phyloP scores from a whole-genome alignment of 2,888 invertebrate genomes.

The Sarcophaga variegata region DNA sequence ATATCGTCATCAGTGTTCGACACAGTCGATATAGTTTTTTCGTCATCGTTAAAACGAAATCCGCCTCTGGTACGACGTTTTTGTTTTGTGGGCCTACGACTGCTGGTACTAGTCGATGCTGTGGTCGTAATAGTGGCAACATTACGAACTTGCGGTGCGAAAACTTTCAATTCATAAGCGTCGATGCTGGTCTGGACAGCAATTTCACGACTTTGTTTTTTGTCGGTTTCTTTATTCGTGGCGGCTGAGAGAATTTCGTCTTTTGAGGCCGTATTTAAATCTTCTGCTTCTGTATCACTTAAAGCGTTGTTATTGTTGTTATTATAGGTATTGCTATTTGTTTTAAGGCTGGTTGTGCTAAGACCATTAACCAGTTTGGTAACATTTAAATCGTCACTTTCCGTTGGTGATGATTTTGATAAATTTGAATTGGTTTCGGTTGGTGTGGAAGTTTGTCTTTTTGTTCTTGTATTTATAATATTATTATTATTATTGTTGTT shows the following conservation, averaged over 20 bases:
- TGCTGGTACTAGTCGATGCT: constrained; percentile 73
- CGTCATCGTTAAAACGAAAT: constrained; percentile 77
- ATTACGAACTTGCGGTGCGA: constrained; percentile 74
- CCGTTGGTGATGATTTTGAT: constrained; percentile 66
- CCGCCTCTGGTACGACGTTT: constrained; percentile 71
- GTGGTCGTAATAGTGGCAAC: constrained; percentile 74
- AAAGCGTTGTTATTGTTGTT: constrained; percentile 50
- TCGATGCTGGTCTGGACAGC: constrained; percentile 80
- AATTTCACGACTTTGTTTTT: constrained; percentile 75
- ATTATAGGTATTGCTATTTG: constrained; percentile 8
- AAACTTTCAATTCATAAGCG: constrained; percentile 76
- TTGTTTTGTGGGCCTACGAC: constrained; percentile 72
- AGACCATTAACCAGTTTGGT: constrained; percentile 67
- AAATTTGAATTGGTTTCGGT: constrained; percentile 64
- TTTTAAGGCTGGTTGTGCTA: constrained; percentile 28
- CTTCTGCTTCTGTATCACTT: constrained; percentile 69
- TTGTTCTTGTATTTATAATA: constrained; percentile 61
- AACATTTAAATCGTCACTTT: constrained; percentile 54
- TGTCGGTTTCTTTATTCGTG: constrained; percentile 5
- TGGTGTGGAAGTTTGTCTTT: constrained; percentile 67
- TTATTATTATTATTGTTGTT: constrained; percentile 42
- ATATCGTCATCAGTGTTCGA: constrained; percentile 80
- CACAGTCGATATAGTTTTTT: constrained; percentile 79
- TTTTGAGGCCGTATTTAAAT: constrained; percentile 60
- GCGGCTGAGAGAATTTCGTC: constrained; percentile 17